Conservation (phyloP, 2,113 vertebrate genomes). For the Grammomys surdaster region DNA sequence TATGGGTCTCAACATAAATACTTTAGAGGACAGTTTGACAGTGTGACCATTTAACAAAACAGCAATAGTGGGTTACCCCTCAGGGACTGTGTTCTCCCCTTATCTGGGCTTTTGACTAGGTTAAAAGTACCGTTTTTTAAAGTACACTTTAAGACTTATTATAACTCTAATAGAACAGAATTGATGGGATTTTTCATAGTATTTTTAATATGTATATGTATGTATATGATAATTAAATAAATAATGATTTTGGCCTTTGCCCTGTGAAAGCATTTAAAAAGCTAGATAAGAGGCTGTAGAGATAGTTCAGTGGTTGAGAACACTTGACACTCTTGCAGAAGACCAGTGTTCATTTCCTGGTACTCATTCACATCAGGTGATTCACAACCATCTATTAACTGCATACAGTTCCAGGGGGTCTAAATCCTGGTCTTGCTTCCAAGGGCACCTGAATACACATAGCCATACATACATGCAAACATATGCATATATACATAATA, state of each 20-base stretch:
- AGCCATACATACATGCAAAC: background rate
- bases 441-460: background rate
- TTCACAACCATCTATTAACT: background rate
- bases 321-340: background rate
- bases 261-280: background rate
- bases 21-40: background rate
- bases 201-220: background rate
- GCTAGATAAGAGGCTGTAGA: background rate
- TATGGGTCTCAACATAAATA: background rate
- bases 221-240: background rate
- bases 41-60: background rate
- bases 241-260: conserved; percentile 32
- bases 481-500: background rate
- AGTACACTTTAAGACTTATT: background rate
- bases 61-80: background rate
- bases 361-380: background rate
- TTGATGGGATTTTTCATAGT: background rate
- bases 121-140: background rate
- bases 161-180: background rate
- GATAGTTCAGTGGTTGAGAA: background rate
- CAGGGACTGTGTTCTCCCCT: too few species aligned
- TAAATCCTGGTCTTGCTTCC: background rate
- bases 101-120: background rate
- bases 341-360: background rate
- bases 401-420: background rate